Percentiles rank a stretch among this genome's conserved stretches.
phyloP scores from a whole-genome alignment of 2,113 vertebrate genomes.

The Dissostichus mawsoni region DNA sequence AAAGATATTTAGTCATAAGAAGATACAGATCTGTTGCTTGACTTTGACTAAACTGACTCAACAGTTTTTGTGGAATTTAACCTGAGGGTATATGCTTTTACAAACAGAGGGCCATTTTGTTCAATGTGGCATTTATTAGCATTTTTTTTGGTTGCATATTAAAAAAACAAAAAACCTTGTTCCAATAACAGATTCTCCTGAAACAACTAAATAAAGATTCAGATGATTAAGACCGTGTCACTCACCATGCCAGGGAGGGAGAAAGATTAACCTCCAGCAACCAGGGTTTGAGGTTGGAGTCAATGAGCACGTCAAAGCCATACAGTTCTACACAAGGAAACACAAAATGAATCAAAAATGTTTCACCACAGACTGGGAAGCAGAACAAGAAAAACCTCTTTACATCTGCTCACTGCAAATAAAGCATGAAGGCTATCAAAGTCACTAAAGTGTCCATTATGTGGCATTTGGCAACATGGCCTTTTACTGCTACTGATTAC shows the following conservation, averaged over 20 bases:
- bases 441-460: constrained; percentile 47
- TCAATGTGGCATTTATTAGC: background rate
- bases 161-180: constrained; percentile 28
- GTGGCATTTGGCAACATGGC: constrained; percentile 56
- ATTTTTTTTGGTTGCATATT: background rate
- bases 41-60: constrained; percentile 22
- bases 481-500: constrained; percentile 78
- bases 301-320: constrained; percentile 98
- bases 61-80: constrained; percentile 3
- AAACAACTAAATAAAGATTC: constrained; percentile 37
- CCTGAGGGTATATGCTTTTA: background rate
- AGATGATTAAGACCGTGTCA: constrained; percentile 49
- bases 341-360: constrained; percentile 49
- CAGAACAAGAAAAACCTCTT: constrained; percentile 21
- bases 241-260: constrained; percentile 97
- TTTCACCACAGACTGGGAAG: constrained; percentile 35
- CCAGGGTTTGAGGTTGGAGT: constrained; percentile 97
- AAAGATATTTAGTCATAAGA: constrained; percentile 17
- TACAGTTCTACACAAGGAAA: constrained; percentile 91
- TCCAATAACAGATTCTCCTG: constrained; percentile 19
- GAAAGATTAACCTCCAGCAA: constrained; percentile 98
- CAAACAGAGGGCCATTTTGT: constrained; percentile 23
- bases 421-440: constrained; percentile 49
- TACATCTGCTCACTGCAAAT: constrained; percentile 32
- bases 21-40: constrained; percentile 35